A percentile compares a stretch with the other conserved stretches of the same genome.
Conservation (phyloP, 92 coral and sea anemone genomes). For the Epizoanthus ramosus region DNA sequence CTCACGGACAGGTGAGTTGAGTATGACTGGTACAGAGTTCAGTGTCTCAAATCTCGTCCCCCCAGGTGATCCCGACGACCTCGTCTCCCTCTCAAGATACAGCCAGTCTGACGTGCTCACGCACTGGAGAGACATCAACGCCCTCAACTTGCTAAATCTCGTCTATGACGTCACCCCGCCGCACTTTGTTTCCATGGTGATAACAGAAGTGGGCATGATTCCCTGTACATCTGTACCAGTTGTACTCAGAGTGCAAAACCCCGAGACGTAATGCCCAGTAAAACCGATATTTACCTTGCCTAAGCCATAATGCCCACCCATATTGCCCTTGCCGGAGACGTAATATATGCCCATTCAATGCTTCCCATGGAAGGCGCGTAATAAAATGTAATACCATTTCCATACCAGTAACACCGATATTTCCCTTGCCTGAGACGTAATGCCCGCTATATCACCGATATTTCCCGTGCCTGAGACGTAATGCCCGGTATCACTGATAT, state of each 20-base stretch:
- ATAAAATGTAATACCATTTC: no score
- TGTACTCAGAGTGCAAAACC: slow-evolving; percentile 93
- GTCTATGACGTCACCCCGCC: slow-evolving; percentile 98
- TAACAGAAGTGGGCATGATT: slow-evolving; percentile 99
- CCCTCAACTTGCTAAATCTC: slow-evolving; percentile 83
- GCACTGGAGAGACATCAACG: slow-evolving; percentile 88
- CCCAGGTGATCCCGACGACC: slow-evolving; percentile 95
- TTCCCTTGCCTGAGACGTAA: slow-evolving; percentile 84
- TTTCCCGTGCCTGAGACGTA: no score
- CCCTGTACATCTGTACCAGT: slow-evolving; percentile 99
- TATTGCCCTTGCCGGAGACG: slow-evolving; percentile 87
- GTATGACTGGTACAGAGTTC: neutral
- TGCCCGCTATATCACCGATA: neutral
- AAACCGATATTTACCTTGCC: no score
- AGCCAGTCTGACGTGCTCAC: slow-evolving; percentile 71
- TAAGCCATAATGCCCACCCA: slow-evolving; percentile 47
- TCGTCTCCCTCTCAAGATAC: slow-evolving; percentile 77
- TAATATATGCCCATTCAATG: no score
- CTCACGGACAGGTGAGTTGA: neutral
- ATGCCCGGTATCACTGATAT: no score
- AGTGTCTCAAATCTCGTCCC: neutral
- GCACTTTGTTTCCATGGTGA: slow-evolving; percentile 95
- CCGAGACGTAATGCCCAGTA: slow-evolving; percentile 60
- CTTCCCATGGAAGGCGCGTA: no score
- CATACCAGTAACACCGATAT: no score